Percentiles rank a stretch among this genome's conserved stretches.
Evolutionary conservation across 2,797 vertebrate species (phyloP).

Genomic region (Propithecus perrieri): DNA sequence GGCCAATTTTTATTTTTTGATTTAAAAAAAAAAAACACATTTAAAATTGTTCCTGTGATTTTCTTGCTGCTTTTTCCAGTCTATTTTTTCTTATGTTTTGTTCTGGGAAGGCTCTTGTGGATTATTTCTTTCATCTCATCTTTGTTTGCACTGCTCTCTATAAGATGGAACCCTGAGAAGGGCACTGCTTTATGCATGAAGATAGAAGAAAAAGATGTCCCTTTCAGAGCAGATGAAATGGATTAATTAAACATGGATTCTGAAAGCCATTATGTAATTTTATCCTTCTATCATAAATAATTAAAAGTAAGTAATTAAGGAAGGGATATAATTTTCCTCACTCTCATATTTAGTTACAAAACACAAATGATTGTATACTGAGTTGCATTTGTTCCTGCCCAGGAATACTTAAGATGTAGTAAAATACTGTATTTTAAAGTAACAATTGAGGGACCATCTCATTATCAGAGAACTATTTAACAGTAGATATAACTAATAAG

Average conservation of each 20-base stretch:
- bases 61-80: neutral
- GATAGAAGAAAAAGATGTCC: neutral
- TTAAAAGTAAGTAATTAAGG: slow-evolving; percentile 31
- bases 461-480: neutral
- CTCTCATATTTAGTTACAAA: neutral
- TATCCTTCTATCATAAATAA: slow-evolving; percentile 26
- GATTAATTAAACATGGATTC: neutral
- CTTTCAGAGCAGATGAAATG: neutral
- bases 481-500: neutral
- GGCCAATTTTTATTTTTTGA: neutral
- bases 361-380: neutral
- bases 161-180: neutral
- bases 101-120: neutral
- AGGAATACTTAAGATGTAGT: neutral
- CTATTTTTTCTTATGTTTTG: neutral
- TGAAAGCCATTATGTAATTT: slow-evolving; percentile 18
- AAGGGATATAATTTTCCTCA: neutral
- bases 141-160: neutral
- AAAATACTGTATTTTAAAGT: neutral
- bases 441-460: neutral
- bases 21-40: neutral
- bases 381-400: neutral
- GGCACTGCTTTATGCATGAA: neutral
- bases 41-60: neutral
- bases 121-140: neutral